Evolutionary conservation across 2,113 vertebrate species (phyloP).

Genomic region (Brachirus orientalis): DNA sequence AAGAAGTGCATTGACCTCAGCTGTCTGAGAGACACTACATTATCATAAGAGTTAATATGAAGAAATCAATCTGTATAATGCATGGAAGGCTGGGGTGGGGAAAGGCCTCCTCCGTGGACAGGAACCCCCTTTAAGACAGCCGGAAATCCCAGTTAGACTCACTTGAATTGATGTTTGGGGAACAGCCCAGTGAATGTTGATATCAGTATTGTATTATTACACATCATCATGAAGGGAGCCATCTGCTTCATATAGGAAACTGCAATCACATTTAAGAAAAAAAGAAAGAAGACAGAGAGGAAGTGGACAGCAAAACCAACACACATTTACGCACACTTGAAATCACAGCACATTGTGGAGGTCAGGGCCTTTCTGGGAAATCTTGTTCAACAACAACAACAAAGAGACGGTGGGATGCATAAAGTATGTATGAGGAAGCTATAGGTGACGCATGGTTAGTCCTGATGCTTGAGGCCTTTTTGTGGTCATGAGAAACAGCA

Average conservation of each 20-base stretch:
- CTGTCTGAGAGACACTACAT: background rate
- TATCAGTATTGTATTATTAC: constrained; percentile 7
- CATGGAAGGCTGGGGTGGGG: background rate
- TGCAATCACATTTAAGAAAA: constrained; percentile 19
- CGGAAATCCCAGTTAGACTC: constrained; percentile 28
- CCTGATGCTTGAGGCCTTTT: constrained; percentile 35
- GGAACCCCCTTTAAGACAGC: constrained; percentile 6
- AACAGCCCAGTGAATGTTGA: constrained; percentile 19
- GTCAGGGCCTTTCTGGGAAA: constrained; percentile 54
- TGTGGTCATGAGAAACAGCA: constrained; percentile 49
- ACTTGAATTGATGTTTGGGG: constrained; percentile 19
- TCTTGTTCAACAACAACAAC: constrained; percentile 28
- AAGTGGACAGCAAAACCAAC: constrained; percentile 21
- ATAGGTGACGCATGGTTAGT: constrained; percentile 60
- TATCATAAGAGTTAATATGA: background rate
- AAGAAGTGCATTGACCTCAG: background rate
- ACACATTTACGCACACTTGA: constrained; percentile 26
- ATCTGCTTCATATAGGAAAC: constrained; percentile 41
- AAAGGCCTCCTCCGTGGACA: background rate
- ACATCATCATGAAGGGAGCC: constrained; percentile 43
- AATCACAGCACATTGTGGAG: constrained; percentile 40
- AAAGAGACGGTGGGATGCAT: constrained; percentile 34
- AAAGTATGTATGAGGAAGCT: constrained; percentile 48
- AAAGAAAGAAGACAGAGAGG: background rate
- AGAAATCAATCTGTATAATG: background rate